Base-by-base conservation (phyloP, 2,797 vertebrate genomes). In the Esox masquinongy region DNA sequence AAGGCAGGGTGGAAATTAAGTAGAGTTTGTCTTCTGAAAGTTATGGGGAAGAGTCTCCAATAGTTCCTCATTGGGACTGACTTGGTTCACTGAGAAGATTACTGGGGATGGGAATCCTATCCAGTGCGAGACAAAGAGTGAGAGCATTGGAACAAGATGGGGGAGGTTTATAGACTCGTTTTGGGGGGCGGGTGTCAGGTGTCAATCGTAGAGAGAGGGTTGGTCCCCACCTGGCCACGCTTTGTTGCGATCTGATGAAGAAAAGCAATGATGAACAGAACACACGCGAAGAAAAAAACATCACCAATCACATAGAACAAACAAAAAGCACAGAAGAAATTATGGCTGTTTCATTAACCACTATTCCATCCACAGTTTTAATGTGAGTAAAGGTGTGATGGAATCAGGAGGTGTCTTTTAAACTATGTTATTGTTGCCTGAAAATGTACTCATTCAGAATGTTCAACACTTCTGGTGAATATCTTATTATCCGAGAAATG, bases 201-300 rank as follows among this genome's bases (percentile, higher is more conserved):
- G 68, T 84, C 72, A 74, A 73, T 81, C 80, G 79, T 34, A 75
- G 80, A 88, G 68, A 78, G 74, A 90, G 88, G 86, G 88, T 79
- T 86, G 90, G 85, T 92, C 92, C 94, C 94, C 94, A 95, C 94
- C 94, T 95, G 92, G 93, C 91, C 85, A 95, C 89, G 69, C 90
- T 95, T 92, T 95, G 94, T 85, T 94, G 94, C 72, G 94, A 94
- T 93, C 94, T 95, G 93, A 93, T 86, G 87, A 92, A 79, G 87
- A 87, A 91, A 91, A 92, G 86, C 87, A 89, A 88, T 80, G 75
- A 92, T 82, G 88, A 86, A 81, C 73, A 82, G 83, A 83, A 77
- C 69, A 83, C 56, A 61, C 53, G 82, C 56, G 9, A 47, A 47
- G 43, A 47, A 47, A 81, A 51, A 80, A 68, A 81, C 76, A 77